phyloP scores from a whole-genome alignment of 2,113 vertebrate species.

The Camelus dromedarius region DNA sequence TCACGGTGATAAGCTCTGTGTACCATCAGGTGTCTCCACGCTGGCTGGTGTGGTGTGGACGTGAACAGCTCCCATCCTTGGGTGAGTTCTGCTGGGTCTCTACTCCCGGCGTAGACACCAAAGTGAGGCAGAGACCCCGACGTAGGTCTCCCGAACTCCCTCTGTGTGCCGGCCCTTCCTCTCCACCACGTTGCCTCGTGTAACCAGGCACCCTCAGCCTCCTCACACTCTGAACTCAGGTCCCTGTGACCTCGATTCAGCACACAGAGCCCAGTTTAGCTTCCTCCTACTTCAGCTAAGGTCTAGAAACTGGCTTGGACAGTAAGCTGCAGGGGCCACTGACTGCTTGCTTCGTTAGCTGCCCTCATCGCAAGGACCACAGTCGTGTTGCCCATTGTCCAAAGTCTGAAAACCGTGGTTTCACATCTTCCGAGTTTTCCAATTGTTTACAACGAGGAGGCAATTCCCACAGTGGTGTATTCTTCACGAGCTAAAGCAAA shows the following conservation, averaged over 20 bases:
- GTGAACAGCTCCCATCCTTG: background rate
- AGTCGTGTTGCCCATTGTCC: rapidly evolving
- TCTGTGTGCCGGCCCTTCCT: background rate
- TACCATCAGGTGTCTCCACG: background rate
- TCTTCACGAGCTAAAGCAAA: too few species aligned
- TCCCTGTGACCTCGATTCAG: background rate
- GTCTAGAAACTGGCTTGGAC: background rate
- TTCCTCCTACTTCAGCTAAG: background rate
- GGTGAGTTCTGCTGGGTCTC: background rate
- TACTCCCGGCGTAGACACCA: background rate
- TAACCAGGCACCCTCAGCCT: background rate
- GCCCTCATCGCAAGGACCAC: background rate
- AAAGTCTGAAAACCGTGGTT: background rate
- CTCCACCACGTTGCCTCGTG: rapidly evolving
- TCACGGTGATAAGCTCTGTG: too few species aligned
- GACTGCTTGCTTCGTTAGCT: too few species aligned
- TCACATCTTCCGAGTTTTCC: rapidly evolving
- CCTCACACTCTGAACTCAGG: background rate
- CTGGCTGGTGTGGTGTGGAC: too few species aligned
- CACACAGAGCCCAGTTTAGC: background rate
- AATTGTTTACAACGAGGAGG: rapidly evolving
- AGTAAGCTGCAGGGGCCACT: background rate
- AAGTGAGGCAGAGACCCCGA: background rate
- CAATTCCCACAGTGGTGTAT: background rate
- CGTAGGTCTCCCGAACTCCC: too few species aligned